Evolutionary conservation across 2,797 vertebrate genomes (phyloP).

Genomic region (Rhinatrema bivittatum): DNA sequence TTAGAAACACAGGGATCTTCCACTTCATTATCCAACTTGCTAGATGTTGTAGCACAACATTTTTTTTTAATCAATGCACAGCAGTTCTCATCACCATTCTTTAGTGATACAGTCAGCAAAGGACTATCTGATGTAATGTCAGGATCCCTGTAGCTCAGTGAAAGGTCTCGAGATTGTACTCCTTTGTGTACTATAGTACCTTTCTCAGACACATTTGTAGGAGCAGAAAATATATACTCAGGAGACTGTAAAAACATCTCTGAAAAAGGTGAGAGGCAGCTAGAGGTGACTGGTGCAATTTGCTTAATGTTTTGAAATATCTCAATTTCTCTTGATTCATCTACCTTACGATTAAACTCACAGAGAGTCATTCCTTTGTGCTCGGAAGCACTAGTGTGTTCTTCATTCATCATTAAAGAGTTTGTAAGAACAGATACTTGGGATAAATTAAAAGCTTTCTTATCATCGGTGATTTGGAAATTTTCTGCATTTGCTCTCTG

Average conservation of each 20-base stretch:
- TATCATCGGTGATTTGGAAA: background rate
- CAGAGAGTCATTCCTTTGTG: background rate
- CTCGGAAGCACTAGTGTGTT: background rate
- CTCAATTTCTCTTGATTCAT: background rate
- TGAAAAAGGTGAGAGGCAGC: too few relatives aligned
- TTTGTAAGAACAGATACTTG: background rate
- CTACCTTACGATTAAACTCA: background rate
- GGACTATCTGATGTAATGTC: background rate
- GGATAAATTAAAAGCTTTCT: background rate
- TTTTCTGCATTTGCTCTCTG: background rate
- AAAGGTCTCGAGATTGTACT: background rate
- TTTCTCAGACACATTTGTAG: background rate
- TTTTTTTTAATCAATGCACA: background rate
- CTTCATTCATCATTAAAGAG: background rate
- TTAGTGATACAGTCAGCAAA: slow-evolving; percentile 5
- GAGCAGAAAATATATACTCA: slow-evolving; percentile 2
- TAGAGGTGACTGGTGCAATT: too few relatives aligned
- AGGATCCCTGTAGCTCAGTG: background rate
- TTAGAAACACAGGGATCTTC: slow-evolving; percentile 2
- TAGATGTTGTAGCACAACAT: background rate
- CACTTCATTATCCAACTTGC: background rate
- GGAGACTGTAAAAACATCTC: background rate
- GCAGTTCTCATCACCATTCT: background rate
- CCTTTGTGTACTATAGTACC: background rate
- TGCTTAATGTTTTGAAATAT: too few relatives aligned